Conservation (phyloP, 2,888 invertebrate genomes). For the Cordilura impudica region DNA sequence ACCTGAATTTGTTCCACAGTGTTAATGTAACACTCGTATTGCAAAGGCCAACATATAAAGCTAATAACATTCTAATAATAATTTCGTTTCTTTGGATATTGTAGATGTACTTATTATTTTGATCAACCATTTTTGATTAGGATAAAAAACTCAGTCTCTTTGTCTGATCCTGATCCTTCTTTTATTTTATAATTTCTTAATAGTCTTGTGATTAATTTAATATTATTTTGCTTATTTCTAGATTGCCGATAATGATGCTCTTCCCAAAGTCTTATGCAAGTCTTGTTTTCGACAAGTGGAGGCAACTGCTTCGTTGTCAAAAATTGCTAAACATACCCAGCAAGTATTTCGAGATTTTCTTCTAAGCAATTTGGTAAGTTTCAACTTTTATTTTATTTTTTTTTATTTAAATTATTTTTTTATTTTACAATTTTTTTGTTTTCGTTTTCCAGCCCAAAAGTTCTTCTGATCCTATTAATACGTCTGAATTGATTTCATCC, state of each 20-base stretch:
- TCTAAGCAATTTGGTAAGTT: slow-evolving; percentile 69
- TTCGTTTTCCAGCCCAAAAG: slow-evolving; percentile 49
- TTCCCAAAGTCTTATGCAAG: slow-evolving; percentile 75
- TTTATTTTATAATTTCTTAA: too few species aligned
- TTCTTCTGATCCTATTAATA: slow-evolving; percentile 4
- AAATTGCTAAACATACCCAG: slow-evolving; percentile 75
- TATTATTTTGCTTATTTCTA: slow-evolving; percentile 55
- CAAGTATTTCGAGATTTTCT: slow-evolving; percentile 72
- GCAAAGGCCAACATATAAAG: too few species aligned
- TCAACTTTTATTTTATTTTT: background rate
- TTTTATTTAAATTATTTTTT: background rate
- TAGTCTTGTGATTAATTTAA: too few species aligned
- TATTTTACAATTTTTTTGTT: background rate
- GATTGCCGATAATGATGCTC: slow-evolving; percentile 72
- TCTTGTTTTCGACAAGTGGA: slow-evolving; percentile 75
- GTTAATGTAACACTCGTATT: too few species aligned
- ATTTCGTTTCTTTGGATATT: too few species aligned
- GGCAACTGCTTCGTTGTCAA: slow-evolving; percentile 74
- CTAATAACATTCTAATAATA: too few species aligned
- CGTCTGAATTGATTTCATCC: slow-evolving; percentile 36
- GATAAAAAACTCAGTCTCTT: too few species aligned
- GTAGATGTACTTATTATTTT: too few species aligned
- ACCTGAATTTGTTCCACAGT: too few species aligned
- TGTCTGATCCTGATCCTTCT: too few species aligned
- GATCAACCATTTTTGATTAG: too few species aligned